These are phyloP conservation scores for Rhynchophorus ferrugineus DNA, from an alignment of 1,140 invertebrate species.

Conservation along the genomic window DNA sequence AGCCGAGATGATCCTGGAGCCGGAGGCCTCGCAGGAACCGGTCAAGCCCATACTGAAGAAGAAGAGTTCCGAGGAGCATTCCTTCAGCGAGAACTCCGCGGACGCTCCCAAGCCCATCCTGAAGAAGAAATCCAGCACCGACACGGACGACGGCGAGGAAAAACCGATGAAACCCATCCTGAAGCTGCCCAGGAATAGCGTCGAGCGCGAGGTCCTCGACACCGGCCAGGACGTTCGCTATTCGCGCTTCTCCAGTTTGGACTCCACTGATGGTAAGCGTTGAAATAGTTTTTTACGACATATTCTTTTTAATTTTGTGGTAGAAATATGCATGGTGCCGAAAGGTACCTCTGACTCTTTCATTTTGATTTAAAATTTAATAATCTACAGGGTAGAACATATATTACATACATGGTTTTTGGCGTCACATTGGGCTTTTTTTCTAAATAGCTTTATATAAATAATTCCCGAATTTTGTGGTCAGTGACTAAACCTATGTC, in stretches of 20 bases:
- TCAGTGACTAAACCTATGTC: too few species aligned
- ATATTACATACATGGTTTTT: too few species aligned
- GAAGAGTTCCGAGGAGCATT: slow-evolving; percentile 56
- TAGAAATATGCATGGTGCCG: too few species aligned
- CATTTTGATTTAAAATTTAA: too few species aligned
- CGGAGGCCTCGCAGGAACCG: slow-evolving; percentile 45
- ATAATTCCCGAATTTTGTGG: too few species aligned
- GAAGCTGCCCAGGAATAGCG: slow-evolving; percentile 56
- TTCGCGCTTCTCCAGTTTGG: slow-evolving; percentile 24
- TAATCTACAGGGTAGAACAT: too few species aligned
- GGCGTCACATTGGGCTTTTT: too few species aligned
- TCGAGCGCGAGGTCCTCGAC: slow-evolving; percentile 19
- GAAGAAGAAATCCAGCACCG: slow-evolving; percentile 75
- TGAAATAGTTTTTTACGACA: too few species aligned
- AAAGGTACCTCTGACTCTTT: too few species aligned
- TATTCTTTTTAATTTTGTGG: too few species aligned
- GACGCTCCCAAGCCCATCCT: slow-evolving; percentile 66
- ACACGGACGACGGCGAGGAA: slow-evolving; percentile 67
- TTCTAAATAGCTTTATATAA: too few species aligned
- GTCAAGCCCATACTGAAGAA: slow-evolving; percentile 76
- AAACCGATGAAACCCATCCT: slow-evolving; percentile 66
- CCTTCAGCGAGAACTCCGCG: slow-evolving; percentile 31
- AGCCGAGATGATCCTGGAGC: slow-evolving; percentile 48
- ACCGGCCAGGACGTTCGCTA: slow-evolving; percentile 13
- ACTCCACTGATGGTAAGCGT: slow-evolving; percentile 27